Percentiles rank a stretch among this genome's conserved stretches.
Evolutionary conservation across 2,113 vertebrate genomes (phyloP).

Genomic region (Daphoenositta chrysoptera): DNA sequence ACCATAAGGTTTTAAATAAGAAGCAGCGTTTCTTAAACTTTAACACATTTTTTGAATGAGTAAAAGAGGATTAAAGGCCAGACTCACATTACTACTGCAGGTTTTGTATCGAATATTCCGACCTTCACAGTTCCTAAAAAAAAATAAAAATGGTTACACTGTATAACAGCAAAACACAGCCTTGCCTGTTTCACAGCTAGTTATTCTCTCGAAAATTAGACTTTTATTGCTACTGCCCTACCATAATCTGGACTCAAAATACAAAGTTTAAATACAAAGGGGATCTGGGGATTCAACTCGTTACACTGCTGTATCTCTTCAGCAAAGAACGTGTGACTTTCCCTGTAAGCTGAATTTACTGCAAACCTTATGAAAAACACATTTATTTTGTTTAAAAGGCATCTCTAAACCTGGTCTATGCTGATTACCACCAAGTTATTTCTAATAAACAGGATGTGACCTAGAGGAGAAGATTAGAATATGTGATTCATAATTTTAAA

Average conservation of each 20-base stretch:
- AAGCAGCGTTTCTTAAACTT: slow-evolving; percentile 30
- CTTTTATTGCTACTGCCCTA: neutral
- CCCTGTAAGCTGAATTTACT: neutral
- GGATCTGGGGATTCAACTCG: neutral
- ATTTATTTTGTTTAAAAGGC: neutral
- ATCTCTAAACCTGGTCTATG: neutral
- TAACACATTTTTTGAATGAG: slow-evolving; percentile 27
- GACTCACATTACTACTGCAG: slow-evolving; percentile 91
- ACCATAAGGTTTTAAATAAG: neutral
- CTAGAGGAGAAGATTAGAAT: neutral
- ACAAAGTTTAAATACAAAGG: neutral
- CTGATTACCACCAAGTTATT: neutral
- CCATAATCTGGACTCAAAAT: neutral
- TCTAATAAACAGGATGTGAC: neutral
- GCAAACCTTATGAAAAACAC: neutral
- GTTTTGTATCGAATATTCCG: slow-evolving; percentile 92
- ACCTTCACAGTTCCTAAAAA: slow-evolving; percentile 87
- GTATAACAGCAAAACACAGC: neutral
- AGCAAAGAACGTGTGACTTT: neutral
- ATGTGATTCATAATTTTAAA: neutral
- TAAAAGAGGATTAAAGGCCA: slow-evolving; percentile 26
- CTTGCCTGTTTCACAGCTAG: neutral
- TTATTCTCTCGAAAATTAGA: neutral
- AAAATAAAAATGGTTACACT: slow-evolving; percentile 14
- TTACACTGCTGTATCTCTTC: neutral